Base-by-base conservation (phyloP, 2,113 vertebrate species). In the Oreotrochilus melanogaster region DNA sequence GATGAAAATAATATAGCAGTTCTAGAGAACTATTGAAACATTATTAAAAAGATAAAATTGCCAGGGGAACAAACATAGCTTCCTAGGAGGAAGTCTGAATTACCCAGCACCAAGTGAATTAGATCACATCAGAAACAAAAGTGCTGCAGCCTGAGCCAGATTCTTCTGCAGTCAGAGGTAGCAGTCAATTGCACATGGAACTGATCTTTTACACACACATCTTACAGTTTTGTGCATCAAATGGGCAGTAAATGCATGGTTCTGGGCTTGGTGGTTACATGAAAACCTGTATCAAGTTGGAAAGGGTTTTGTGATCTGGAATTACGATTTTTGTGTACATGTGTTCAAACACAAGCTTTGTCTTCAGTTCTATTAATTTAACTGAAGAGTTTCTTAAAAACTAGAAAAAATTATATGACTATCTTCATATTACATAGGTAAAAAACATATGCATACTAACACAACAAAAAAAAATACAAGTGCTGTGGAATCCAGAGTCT, bases 361-460 rank as follows among this genome's bases (percentile, higher is more conserved):
- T 79, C 65, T 58, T 78, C 23, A 35, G 5, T 73, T 69, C 28
- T 30, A 23, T 64, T 94, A 30, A 42, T 83, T 22, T 74, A 43
- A 75, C 23, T 60, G 31, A 78, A 91, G 23, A 79, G 30, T 70
- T 65, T 79, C 18, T 37, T 53, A 43, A 53, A 62, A 62, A 14
- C 17, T 33, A 33, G 61, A 53, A 51, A 75, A 58, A 12, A 3
- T n/a, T 2, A 48, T 65, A 48, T 88, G 39, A 22, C 16, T 37
- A 1, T 45, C 16, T 13, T 75, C 2, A 0, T 79, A 33, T 30
- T 27, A 9, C 10, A 3, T 30, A 42, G 30, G 24, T 15, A 48
- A 69, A 39, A 69, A 33, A 19, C 22, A 11, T 33, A 30, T 3
- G 10, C 69, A 7, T 80, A 7, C 7, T 65, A 56, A 39, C 27